These are phyloP conservation scores for Monochamus alternatus DNA, from an alignment of 2,888 invertebrate genomes.

Conservation along the genomic window DNA sequence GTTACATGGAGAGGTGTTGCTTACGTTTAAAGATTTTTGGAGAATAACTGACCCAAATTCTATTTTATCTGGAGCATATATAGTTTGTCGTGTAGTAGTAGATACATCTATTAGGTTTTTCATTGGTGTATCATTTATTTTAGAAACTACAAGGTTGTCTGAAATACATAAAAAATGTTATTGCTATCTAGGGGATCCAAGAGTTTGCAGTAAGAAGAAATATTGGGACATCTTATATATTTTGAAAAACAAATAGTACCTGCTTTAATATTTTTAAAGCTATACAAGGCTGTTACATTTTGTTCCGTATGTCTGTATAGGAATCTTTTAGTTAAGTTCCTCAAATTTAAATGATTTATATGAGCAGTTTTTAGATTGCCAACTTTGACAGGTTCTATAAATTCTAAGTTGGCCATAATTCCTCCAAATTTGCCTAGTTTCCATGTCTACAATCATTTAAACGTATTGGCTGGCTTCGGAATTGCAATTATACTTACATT, in stretches of 20 bases:
- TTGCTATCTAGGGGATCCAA: not conserved
- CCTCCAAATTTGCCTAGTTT: conserved; percentile 44
- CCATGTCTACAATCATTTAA: conserved; percentile 45
- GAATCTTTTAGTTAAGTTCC: conserved; percentile 54
- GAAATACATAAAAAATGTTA: conserved; percentile 36
- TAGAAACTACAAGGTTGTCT: conserved; percentile 55
- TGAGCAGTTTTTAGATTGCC: conserved; percentile 55
- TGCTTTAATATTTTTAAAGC: conserved; percentile 60
- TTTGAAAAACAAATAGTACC: conserved; percentile 50
- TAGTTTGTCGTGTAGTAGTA: conserved; percentile 49
- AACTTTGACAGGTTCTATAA: conserved; percentile 57
- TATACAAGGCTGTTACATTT: conserved; percentile 58
- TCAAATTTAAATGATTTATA: conserved; percentile 63
- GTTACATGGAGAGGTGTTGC: conserved; percentile 53
- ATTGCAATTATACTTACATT: conserved; percentile 51
- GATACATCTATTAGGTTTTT: conserved; percentile 56
- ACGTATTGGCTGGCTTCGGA: conserved; percentile 20
- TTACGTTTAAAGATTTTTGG: conserved; percentile 47
- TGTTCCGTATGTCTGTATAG: conserved; percentile 61
- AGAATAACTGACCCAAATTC: conserved; percentile 42
- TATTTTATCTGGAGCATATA: conserved; percentile 50
- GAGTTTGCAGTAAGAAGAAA: not conserved
- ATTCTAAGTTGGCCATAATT: conserved; percentile 56
- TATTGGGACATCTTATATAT: no score
- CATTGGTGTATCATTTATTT: conserved; percentile 58